These are phyloP conservation scores for Urocolius indicus DNA, from an alignment of 2,113 vertebrate species.

Conservation along the genomic window DNA sequence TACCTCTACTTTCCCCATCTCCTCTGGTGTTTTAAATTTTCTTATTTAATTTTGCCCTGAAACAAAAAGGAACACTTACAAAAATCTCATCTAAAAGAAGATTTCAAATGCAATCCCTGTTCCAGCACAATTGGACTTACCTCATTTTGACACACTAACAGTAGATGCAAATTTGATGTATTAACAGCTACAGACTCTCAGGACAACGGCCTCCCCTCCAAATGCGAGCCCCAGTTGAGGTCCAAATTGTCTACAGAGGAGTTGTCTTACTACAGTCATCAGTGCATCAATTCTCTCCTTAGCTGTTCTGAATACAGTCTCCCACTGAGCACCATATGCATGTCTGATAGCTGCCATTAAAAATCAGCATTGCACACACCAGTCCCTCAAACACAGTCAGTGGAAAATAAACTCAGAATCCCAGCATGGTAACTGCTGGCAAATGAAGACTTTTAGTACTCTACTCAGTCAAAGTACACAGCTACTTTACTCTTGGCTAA, in stretches of 20 bases:
- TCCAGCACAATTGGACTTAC: neutral
- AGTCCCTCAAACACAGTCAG: slow-evolving; percentile 38
- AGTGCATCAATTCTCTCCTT: slow-evolving; percentile 56
- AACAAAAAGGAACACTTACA: neutral
- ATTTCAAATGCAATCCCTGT: neutral
- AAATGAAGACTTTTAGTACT: slow-evolving; percentile 43
- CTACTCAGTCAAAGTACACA: slow-evolving; percentile 59
- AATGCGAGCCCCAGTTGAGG: neutral
- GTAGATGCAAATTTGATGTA: neutral
- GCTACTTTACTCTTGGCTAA: slow-evolving; percentile 55
- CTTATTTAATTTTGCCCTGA: neutral
- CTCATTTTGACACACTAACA: neutral
- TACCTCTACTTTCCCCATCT: neutral
- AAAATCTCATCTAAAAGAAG: neutral
- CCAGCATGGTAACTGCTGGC: slow-evolving; percentile 57
- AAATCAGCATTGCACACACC: slow-evolving; percentile 61
- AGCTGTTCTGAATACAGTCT: neutral
- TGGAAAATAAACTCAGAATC: slow-evolving; percentile 57
- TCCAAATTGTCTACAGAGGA: slow-evolving; percentile 16
- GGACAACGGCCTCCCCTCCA: neutral
- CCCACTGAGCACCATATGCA: slow-evolving; percentile 63
- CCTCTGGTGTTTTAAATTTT: neutral
- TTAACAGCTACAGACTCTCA: neutral
- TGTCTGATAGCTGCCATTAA: slow-evolving; percentile 69
- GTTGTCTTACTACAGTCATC: neutral